Base-by-base conservation (phyloP, 2,888 invertebrate genomes). In the Eucera pruinosa region DNA sequence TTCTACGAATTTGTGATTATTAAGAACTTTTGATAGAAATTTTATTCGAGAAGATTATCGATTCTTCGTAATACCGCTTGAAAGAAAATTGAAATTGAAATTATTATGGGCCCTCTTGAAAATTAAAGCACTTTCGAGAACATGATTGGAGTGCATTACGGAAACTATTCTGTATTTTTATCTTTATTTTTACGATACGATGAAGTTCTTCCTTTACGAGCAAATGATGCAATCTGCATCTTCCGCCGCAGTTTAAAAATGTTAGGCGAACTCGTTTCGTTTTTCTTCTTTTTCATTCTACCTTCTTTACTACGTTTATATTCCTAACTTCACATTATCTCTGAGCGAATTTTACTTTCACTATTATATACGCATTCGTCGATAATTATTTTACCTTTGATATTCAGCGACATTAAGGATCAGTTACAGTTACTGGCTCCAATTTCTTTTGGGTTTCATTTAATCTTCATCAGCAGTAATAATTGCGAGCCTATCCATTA, bases 401-500 rank as follows among this genome's bases (percentile, higher is more conserved):
- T 9, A 6, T 11, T 2, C 25, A 15, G 11, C 1, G 9, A 23
- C 30, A 47, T 61, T 62, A 39, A 25, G 55, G 47, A 55, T 50
- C 36, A 25, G 11, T 18, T 13, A 6, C 27, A 25, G 20, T 2
- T n/a, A 25, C 25, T 7, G 27, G n/a, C n/a, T n/a, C 1, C 13
- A 27, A 36, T 41, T 72, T 43, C 47, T 20, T 62, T 62, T 2
- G 57, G n/a, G 57, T 33, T 47, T 60, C 61, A 41, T 67, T 62
- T 33, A 50, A 62, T 62, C 45, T 62, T 39, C 33, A 75, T 57
- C 57, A 70, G 18, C 30, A 64, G 39, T 45, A 50, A 57, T 45
- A 20, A 54, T 25, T 23, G 57, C 33, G n/a, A 11, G 30, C 39
- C 43, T 47, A 30, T 60, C 54, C 20, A 54, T 74, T 47, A 43